These are phyloP conservation scores for Sitta carolinensis DNA, from an alignment of 2,797 vertebrate species.

Conservation along the genomic window DNA sequence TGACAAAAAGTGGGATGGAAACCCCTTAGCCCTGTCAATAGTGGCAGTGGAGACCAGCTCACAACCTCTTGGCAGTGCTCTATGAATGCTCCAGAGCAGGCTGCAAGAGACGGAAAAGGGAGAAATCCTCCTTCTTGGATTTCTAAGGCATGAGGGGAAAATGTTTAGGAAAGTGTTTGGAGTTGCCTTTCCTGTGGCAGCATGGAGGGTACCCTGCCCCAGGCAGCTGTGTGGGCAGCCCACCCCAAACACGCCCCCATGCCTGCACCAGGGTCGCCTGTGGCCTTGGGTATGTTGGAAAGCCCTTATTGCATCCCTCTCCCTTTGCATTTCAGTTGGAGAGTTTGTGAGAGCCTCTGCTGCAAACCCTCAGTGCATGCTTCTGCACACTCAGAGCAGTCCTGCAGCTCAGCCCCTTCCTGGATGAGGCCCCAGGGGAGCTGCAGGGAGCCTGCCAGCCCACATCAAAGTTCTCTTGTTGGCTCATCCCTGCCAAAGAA, in stretches of 20 bases:
- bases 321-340: neutral
- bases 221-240: neutral
- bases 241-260: neutral
- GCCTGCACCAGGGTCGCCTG: fast-evolving
- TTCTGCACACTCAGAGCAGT: fast-evolving
- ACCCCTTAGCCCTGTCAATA: fast-evolving
- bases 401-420: neutral
- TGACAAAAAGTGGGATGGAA: neutral
- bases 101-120: neutral
- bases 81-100: fast-evolving
- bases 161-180: neutral
- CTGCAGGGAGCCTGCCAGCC: neutral
- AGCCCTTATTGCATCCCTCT: neutral
- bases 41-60: neutral
- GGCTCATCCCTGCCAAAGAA: neutral
- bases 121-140: neutral
- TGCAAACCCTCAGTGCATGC: neutral
- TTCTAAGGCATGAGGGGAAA: neutral
- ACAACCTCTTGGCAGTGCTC: neutral
- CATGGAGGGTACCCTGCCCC: fast-evolving
- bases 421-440: neutral
- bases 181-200: neutral
- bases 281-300: neutral
- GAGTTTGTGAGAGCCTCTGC: neutral
- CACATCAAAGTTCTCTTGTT: neutral